Evolutionary conservation across 2,797 vertebrate species (phyloP), one percentile per base, ranked within the genome.

Genomic region (Rhadinocentrus ornatus): DNA sequence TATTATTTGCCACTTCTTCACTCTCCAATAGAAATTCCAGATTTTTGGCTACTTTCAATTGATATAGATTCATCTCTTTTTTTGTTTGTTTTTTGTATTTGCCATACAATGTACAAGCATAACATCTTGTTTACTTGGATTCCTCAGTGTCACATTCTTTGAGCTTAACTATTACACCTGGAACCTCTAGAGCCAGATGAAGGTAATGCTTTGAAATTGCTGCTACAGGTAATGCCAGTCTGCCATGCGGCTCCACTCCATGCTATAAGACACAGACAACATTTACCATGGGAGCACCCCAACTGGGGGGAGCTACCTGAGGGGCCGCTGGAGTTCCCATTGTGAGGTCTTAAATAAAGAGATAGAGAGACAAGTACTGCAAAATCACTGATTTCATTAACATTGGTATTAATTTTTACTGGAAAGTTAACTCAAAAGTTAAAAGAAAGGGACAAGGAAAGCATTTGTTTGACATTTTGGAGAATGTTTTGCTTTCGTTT

Each of bases 241-340:
- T 85, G 81, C 85, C 93, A 93, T 92, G 93, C 93, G 62, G 86
- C 90, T 93, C 84, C 90, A 93, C 91, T 87, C 89, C 94, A 94
- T 94, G 93, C 93, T 91, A 84, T 82, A 86, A 78, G 80, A 91
- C 91, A 92, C 92, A 91, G 87, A 94, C 93, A 92, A 94, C 94
- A 95, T 96, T 71, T 98, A 99, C 97, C 97, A 98, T 89, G 82
- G 96, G 93, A 81, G 96, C 94, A 85, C 96, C 96, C 98, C 98
- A 99, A 62, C 96, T 96, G 72, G 97, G 96, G 77, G 97, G 96
- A 87, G 97, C 96, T 94, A 99, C 97, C 96, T 99, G 98, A 29
- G 97, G 96, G 1, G 97, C 94, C 94, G 50, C 95, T 95, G 90
- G 91, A 94, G 89, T 96, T 96, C 80, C 97, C 91, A 97, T 92